Evolutionary conservation across 2,888 invertebrate genomes (phyloP), one percentile per base, ranked within the genome.

Genomic region (Physocephala rufipes): DNA sequence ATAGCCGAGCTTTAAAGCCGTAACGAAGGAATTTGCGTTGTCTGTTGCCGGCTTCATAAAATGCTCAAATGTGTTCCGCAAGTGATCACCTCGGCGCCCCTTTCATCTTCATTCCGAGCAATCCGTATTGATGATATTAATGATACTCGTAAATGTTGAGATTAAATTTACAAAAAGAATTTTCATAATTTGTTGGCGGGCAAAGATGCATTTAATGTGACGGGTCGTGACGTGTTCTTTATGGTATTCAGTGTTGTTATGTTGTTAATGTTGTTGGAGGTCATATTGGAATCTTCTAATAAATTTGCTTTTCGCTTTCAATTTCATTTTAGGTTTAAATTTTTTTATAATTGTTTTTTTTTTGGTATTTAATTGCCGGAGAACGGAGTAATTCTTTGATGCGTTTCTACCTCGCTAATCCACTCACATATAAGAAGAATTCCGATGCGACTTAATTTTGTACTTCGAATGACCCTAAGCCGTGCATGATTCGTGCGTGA

Each of bases 71-170:
- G n/a, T n/a, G n/a, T n/a, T n/a, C n/a, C n/a, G n/a, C n/a, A n/a
- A n/a, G n/a, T n/a, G n/a, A n/a, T n/a, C n/a, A n/a, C n/a, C n/a
- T n/a, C n/a, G n/a, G n/a, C n/a, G n/a, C n/a, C 15, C 21, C 53
- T 16, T 24, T 28, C 62, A 26, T 53, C 26, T 45, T 47, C 26
- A 62, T 51, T 63, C 66, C 51, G 15, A 51, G 64, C 63, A 47
- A 66, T 43, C 58, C 63, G 71, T 36, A 9, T 36, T 4, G 36
- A 4, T 36, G 4, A 7, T 36, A 9, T 74, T 76, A 75, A 75
- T 75, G 75, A 75, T 73, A 72, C 74, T 73, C 76, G 70, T 74
- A 74, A 75, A 76, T 74, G 76, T 76, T 74, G 73, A 74, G 74
- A 76, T 75, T 76, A 74, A 76, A 73, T 76, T 76, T 74, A 75